Conservation (phyloP, 1,140 invertebrate genomes). For the Helicoverpa zea region DNA sequence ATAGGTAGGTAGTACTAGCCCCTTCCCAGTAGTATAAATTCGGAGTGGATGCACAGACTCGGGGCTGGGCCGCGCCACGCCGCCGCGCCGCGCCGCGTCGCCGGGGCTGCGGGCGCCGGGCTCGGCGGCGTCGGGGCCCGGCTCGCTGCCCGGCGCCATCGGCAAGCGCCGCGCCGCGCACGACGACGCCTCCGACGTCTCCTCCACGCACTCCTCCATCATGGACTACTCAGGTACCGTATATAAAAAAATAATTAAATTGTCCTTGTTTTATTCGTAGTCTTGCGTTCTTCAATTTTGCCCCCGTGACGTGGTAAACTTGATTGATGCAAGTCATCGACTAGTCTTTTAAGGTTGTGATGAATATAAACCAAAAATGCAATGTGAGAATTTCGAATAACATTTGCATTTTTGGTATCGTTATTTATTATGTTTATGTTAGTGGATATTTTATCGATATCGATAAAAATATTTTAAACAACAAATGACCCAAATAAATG, state of each 20-base stretch:
- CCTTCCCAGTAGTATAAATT: neutral
- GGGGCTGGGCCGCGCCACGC: slow-evolving; percentile 93
- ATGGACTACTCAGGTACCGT: slow-evolving; percentile 94
- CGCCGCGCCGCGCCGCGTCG: slow-evolving; percentile 92
- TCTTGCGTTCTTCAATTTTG: neutral
- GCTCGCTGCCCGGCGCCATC: slow-evolving; percentile 94
- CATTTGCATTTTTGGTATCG: neutral
- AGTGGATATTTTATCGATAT: neutral
- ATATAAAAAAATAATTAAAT: neutral
- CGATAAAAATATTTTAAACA: neutral
- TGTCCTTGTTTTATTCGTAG: too few species aligned
- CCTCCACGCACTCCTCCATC: slow-evolving; percentile 92
- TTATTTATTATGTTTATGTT: neutral
- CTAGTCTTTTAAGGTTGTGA: too few species aligned
- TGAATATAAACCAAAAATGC: too few species aligned
- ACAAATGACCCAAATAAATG: slow-evolving; percentile 14
- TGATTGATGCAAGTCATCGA: too few species aligned
- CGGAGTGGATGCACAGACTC: slow-evolving; percentile 89
- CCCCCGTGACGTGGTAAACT: neutral
- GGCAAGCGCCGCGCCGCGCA: slow-evolving; percentile 90
- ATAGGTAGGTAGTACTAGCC: neutral
- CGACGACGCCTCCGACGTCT: slow-evolving; percentile 95
- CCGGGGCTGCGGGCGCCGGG: slow-evolving; percentile 91
- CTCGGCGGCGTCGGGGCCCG: slow-evolving; percentile 91
- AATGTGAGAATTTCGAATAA: neutral